Conservation (phyloP, 2,888 invertebrate species). For the Lasioglossum marginatum region DNA sequence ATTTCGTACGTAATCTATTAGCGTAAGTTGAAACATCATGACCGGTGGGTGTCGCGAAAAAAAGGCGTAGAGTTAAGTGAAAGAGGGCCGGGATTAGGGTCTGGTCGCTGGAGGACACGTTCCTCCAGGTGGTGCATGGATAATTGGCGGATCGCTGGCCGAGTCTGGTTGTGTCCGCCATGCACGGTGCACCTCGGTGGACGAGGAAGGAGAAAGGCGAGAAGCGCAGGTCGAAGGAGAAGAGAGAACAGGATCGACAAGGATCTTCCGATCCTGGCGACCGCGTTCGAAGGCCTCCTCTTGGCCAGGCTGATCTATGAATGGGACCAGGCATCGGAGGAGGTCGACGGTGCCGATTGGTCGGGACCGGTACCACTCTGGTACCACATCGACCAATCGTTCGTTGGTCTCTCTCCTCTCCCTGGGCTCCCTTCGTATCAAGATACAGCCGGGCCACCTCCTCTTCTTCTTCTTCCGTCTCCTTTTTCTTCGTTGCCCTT, state of each 20-base stretch:
- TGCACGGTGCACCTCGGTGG: conserved; percentile 43
- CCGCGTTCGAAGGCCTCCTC: conserved; percentile 65
- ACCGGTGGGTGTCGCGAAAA: not conserved
- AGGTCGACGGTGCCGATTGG: conserved; percentile 79
- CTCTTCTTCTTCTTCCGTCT: conserved; percentile 66
- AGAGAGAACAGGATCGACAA: conserved; percentile 70
- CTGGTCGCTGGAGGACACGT: conserved; percentile 23
- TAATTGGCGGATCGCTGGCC: conserved; percentile 67
- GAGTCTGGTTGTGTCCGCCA: conserved; percentile 62
- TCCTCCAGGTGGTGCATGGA: conserved; percentile 68
- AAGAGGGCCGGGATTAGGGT: not conserved
- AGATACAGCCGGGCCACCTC: conserved; percentile 60
- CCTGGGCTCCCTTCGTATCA: conserved; percentile 66
- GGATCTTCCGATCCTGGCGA: conserved; percentile 73
- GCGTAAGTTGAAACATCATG: not conserved
- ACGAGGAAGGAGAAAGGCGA: conserved; percentile 20
- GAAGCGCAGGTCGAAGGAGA: conserved; percentile 32
- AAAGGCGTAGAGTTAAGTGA: not conserved
- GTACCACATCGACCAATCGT: conserved; percentile 75
- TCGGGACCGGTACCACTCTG: conserved; percentile 74
- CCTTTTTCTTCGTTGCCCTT: conserved; percentile 62
- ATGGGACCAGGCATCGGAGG: conserved; percentile 76
- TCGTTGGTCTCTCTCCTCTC: conserved; percentile 77
- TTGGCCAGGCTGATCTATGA: conserved; percentile 74
- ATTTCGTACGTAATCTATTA: too few relatives aligned